phyloP scores from a whole-genome alignment of 2,113 vertebrate species.

The Pica pica region DNA sequence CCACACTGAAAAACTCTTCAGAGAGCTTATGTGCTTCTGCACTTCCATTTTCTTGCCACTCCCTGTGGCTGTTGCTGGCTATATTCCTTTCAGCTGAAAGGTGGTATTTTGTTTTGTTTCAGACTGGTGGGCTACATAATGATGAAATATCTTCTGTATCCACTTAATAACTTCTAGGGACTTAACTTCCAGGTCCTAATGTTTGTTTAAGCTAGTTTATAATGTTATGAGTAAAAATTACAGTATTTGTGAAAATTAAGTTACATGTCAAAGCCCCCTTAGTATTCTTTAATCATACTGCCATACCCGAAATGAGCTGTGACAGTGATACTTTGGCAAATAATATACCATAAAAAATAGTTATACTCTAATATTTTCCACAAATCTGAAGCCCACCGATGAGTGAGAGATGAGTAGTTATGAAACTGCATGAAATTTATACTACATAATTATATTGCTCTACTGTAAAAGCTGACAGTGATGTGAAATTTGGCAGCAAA shows the following conservation, averaged over 20 bases:
- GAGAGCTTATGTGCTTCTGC: not conserved
- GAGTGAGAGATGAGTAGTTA: slow-evolving; percentile 28
- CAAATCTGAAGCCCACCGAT: not conserved
- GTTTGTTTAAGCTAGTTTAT: slow-evolving; percentile 2
- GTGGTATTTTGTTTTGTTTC: not conserved
- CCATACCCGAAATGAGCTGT: slow-evolving; percentile 9
- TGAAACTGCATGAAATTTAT: slow-evolving; percentile 8
- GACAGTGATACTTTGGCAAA: slow-evolving; percentile 57
- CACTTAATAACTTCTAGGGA: not conserved
- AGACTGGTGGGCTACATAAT: not conserved
- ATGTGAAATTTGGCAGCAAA: slow-evolving; percentile 27
- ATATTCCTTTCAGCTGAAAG: not conserved
- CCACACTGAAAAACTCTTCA: not conserved
- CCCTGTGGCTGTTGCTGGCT: not conserved
- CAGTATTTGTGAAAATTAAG: not conserved
- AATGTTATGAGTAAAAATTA: not conserved
- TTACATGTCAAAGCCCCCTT: not conserved
- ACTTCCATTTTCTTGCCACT: not conserved
- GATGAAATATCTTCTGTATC: not conserved
- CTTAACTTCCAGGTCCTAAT: not conserved
- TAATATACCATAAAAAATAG: not conserved
- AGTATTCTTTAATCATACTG: not conserved
- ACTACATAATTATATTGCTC: not conserved
- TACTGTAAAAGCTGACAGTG: not conserved
- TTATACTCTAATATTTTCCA: slow-evolving; percentile 49